These are phyloP conservation scores for Hypselothyrea guttata DNA, from an alignment of 2,888 invertebrate species.

Conservation along the genomic window DNA sequence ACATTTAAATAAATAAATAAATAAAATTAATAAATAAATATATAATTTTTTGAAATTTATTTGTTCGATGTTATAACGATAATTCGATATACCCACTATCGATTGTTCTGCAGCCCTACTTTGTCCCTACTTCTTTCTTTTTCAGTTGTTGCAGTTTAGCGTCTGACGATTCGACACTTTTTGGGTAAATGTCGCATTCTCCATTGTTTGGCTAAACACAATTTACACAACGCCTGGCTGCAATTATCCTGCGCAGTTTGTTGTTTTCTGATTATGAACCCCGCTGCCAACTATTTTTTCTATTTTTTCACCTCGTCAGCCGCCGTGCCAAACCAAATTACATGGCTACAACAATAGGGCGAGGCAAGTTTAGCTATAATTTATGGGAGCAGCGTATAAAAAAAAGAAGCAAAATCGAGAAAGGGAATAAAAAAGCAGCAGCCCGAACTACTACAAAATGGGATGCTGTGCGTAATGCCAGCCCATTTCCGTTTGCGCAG, in stretches of 20 bases:
- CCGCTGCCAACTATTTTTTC: not conserved
- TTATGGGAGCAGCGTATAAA: constrained; percentile 54
- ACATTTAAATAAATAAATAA: too few species aligned
- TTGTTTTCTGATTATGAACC: constrained; percentile 66
- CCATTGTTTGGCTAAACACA: constrained; percentile 63
- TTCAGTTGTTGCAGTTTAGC: too few species aligned
- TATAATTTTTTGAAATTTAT: too few species aligned
- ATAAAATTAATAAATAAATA: too few species aligned
- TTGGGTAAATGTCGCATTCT: constrained; percentile 29
- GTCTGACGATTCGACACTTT: not conserved
- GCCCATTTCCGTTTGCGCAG: constrained; percentile 75
- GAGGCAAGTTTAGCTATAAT: constrained; percentile 61
- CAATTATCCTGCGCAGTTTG: constrained; percentile 75
- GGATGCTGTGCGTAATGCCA: constrained; percentile 39
- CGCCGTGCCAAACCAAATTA: constrained; percentile 70
- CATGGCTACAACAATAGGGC: constrained; percentile 67
- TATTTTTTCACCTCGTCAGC: constrained; percentile 34
- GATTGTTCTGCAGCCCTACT: too few species aligned
- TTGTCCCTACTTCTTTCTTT: too few species aligned
- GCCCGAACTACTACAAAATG: constrained; percentile 41
- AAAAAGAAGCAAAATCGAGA: constrained; percentile 17
- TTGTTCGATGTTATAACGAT: too few species aligned
- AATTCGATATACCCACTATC: too few species aligned
- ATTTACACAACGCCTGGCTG: constrained; percentile 59
- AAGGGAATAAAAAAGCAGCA: constrained; percentile 21